Percentiles rank a stretch among this genome's conserved stretches.
phyloP scores from a whole-genome alignment of 1,140 invertebrate genomes.

The Cotesia glomerata region DNA sequence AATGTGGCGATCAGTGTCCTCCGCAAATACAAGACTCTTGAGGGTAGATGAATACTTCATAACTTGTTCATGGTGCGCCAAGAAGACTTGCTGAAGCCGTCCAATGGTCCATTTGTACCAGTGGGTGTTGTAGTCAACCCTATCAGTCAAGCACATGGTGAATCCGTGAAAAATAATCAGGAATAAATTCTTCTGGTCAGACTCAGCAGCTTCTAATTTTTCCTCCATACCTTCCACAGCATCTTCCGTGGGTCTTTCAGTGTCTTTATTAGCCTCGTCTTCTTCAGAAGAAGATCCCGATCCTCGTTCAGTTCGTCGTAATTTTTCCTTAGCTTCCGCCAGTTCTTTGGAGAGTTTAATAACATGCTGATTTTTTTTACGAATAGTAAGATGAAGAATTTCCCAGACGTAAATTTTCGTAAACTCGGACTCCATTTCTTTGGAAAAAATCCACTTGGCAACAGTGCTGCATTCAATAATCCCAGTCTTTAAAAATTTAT shows the following conservation, averaged over 20 bases:
- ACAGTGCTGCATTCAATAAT: constrained; percentile 96
- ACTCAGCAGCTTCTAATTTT: constrained; percentile 89
- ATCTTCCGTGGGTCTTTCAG: constrained; percentile 85
- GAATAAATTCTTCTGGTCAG: constrained; percentile 96
- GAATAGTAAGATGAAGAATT: constrained; percentile 93
- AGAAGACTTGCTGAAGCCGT: constrained; percentile 92
- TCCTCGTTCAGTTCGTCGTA: constrained; percentile 76
- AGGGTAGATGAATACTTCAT: constrained; percentile 94
- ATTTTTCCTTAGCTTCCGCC: constrained; percentile 83
- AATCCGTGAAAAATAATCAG: constrained; percentile 98
- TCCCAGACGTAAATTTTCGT: constrained; percentile 98
- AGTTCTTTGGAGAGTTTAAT: constrained; percentile 83
- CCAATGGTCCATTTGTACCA: constrained; percentile 98
- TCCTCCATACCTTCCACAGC: constrained; percentile 95
- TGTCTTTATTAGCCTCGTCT: constrained; percentile 66
- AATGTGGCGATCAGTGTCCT: constrained; percentile 95
- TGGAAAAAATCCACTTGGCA: constrained; percentile 98
- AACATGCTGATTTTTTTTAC: constrained; percentile 96
- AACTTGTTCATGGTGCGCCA: constrained; percentile 97
- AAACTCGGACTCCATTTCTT: constrained; percentile 93
- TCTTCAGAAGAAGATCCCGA: constrained; percentile 82
- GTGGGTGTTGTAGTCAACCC: constrained; percentile 89
- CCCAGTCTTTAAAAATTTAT: constrained; percentile 97
- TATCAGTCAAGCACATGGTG: constrained; percentile 96
- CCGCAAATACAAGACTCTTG: constrained; percentile 94